Evolutionary conservation across 2,113 vertebrate genomes (phyloP).

Genomic region (Ammodytes dubius): DNA sequence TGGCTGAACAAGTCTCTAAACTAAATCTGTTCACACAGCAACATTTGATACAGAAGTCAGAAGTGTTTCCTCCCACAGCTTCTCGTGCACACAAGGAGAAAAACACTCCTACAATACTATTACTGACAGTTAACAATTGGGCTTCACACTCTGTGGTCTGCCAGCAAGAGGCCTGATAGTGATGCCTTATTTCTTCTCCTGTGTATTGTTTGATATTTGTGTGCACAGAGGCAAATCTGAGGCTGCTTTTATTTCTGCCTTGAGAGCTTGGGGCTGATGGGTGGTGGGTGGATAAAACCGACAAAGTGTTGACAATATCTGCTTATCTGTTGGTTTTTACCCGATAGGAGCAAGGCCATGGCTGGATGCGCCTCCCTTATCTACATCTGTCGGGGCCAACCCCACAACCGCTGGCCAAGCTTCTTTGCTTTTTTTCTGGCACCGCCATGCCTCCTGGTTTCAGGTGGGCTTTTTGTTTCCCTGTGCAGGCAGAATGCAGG

Average conservation of each 20-base stretch:
- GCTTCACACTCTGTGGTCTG: constrained; percentile 63
- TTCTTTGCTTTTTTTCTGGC: constrained; percentile 36
- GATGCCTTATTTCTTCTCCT: constrained; percentile 60
- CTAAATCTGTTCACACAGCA: constrained; percentile 31
- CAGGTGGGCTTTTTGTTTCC: constrained; percentile 76
- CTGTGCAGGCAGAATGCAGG: constrained; percentile 76
- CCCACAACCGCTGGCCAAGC: constrained; percentile 36
- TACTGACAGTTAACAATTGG: constrained; percentile 52
- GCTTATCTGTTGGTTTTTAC: constrained; percentile 81
- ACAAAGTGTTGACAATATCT: constrained; percentile 64
- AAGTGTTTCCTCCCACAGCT: constrained; percentile 14
- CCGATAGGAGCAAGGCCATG: constrained; percentile 70
- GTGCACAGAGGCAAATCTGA: constrained; percentile 59
- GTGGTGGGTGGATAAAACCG: constrained; percentile 55
- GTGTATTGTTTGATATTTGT: constrained; percentile 67
- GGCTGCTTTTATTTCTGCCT: constrained; percentile 44
- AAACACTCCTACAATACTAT: constrained; percentile 9
- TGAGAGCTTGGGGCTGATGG: constrained; percentile 57
- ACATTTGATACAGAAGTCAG: constrained; percentile 41
- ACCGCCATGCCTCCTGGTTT: constrained; percentile 62
- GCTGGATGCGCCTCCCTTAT: constrained; percentile 79
- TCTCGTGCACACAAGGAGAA: constrained; percentile 29
- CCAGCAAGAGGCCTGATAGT: constrained; percentile 54
- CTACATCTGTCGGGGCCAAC: constrained; percentile 55
- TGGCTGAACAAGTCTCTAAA: constrained; percentile 57